A percentile compares a stretch with the other conserved stretches of the same genome.
These are phyloP conservation scores for Sisyra nigra DNA, from an alignment of 2,888 invertebrate genomes.

Conservation along the genomic window DNA sequence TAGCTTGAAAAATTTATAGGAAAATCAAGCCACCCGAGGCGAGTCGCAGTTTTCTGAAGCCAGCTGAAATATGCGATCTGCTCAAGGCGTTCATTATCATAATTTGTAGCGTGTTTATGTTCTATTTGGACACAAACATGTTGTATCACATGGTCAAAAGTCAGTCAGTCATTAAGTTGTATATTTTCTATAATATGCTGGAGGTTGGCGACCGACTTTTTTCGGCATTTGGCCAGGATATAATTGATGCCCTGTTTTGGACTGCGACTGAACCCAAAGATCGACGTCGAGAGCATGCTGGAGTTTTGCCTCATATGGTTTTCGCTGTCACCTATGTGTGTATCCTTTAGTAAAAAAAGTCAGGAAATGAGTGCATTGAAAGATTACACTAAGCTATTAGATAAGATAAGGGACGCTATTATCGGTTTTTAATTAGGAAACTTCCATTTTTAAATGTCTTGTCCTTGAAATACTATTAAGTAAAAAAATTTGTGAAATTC, in stretches of 20 bases:
- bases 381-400: too few relatives aligned
- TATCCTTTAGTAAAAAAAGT: slow-evolving; percentile 58
- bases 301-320: slow-evolving; percentile 76
- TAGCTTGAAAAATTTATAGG: too few relatives aligned
- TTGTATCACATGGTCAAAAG: slow-evolving; percentile 95
- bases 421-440: too few relatives aligned
- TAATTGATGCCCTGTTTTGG: slow-evolving; percentile 95
- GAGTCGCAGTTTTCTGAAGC: slow-evolving; percentile 48
- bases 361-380: too few relatives aligned
- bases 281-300: slow-evolving; percentile 66
- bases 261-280: slow-evolving; percentile 92
- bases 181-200: slow-evolving; percentile 99
- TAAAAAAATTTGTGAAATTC: too few relatives aligned
- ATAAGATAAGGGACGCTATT: too few relatives aligned
- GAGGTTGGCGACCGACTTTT: slow-evolving; percentile 94
- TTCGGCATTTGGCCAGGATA: slow-evolving; percentile 95
- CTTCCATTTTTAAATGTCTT: too few relatives aligned
- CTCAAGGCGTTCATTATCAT: slow-evolving; percentile 83
- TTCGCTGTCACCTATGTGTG: slow-evolving; percentile 87
- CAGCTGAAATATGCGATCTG: slow-evolving; percentile 91
- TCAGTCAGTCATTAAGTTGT: slow-evolving; percentile 96
- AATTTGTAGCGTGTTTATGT: slow-evolving; percentile 66
- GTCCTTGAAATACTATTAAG: too few relatives aligned
- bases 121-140: slow-evolving; percentile 92
- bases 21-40: slow-evolving; percentile 15